phyloP scores from a whole-genome alignment of 2,888 invertebrate genomes.

The Bibio marci region DNA sequence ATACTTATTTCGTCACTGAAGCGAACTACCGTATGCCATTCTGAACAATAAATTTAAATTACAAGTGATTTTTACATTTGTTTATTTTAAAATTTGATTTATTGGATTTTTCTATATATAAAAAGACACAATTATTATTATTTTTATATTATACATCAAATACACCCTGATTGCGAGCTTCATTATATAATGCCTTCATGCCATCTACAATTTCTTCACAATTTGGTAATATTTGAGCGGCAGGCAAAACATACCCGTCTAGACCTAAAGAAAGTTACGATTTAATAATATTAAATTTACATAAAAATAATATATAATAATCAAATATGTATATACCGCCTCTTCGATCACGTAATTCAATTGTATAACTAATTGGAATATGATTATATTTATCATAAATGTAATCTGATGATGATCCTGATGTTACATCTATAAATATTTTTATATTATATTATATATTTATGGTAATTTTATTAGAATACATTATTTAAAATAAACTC shows the following conservation, averaged over 20 bases:
- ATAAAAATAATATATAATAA: too few species aligned
- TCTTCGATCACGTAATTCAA: constrained; percentile 47
- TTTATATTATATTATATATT: constrained; percentile 5
- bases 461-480: neutral
- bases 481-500: constrained; percentile 13
- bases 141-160: too few species aligned
- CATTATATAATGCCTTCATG: constrained; percentile 31
- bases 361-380: constrained; percentile 48
- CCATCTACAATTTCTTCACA: constrained; percentile 44
- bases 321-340: too few species aligned
- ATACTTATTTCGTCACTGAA: too few species aligned
- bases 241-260: constrained; percentile 49
- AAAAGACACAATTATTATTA: too few species aligned
- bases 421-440: constrained; percentile 36
- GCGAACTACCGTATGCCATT: too few species aligned
- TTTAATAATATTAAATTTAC: too few species aligned
- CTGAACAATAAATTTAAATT: too few species aligned
- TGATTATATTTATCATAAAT: constrained; percentile 43
- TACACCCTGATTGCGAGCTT: constrained; percentile 18
- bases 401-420: constrained; percentile 59
- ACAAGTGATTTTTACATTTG: too few species aligned
- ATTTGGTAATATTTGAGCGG: constrained; percentile 41
- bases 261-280: too few species aligned
- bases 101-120: too few species aligned
- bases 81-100: too few species aligned